Conservation (phyloP, 1,140 invertebrate species). For the Drepana arcuata region DNA sequence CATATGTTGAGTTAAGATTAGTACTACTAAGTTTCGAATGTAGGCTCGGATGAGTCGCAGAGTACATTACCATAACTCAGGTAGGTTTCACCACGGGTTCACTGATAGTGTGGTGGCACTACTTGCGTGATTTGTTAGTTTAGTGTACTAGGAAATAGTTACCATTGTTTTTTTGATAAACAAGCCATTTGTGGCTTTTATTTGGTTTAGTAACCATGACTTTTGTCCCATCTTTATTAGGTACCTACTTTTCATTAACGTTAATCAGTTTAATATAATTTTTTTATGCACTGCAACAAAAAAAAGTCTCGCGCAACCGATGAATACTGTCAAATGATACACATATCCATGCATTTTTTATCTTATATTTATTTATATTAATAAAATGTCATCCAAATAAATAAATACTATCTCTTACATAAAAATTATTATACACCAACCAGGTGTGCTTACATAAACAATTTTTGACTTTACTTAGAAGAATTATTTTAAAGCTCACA, state of each 20-base stretch:
- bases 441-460: slow-evolving; percentile 42
- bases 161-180: too few relatives aligned
- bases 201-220: too few relatives aligned
- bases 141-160: not conserved
- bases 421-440: slow-evolving; percentile 8
- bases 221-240: too few relatives aligned
- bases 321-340: not conserved
- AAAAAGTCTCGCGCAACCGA: too few relatives aligned
- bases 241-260: too few relatives aligned
- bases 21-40: slow-evolving; percentile 24
- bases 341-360: not conserved
- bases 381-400: not conserved
- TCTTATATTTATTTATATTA: not conserved
- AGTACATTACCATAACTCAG: slow-evolving; percentile 62
- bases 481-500: slow-evolving; percentile 24
- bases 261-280: not conserved
- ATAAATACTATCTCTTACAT: not conserved
- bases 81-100: slow-evolving; percentile 20
- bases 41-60: slow-evolving; percentile 22
- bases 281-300: too few relatives aligned
- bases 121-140: not conserved
- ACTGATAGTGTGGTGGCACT: not conserved
- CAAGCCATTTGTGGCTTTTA: too few relatives aligned
- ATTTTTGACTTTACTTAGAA: slow-evolving; percentile 41
- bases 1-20: slow-evolving; percentile 55